Percentiles rank a stretch among this genome's conserved stretches.
These are phyloP conservation scores for Martes martes DNA, from an alignment of 2,113 vertebrate genomes.

Conservation along the genomic window DNA sequence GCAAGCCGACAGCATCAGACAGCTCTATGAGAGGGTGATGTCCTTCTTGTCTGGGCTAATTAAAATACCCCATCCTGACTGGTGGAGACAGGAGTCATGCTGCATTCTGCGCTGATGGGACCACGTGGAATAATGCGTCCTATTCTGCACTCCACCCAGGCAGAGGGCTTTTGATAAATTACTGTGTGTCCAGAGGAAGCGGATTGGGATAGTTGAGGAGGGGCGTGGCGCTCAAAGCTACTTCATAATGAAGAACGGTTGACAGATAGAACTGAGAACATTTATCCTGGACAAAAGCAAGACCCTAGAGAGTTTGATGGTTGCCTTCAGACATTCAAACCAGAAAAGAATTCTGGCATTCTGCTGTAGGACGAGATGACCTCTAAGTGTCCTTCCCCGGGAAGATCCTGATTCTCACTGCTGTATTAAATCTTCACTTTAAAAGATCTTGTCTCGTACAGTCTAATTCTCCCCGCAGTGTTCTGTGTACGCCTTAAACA, in stretches of 20 bases:
- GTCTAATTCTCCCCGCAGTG: background rate
- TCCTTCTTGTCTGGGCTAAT: background rate
- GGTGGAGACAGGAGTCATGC: no score
- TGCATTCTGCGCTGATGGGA: background rate
- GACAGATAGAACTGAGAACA: background rate
- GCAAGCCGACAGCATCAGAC: background rate
- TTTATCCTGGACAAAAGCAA: background rate
- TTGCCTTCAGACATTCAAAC: background rate
- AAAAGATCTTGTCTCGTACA: background rate
- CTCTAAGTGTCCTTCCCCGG: background rate
- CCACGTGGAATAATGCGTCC: no score
- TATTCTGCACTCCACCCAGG: background rate
- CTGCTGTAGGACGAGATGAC: background rate
- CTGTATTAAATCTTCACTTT: background rate
- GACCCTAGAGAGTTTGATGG: background rate
- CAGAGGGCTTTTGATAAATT: background rate
- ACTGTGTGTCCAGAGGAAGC: background rate
- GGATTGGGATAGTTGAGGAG: background rate
- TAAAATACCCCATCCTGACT: background rate
- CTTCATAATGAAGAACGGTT: background rate
- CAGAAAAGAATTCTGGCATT: background rate
- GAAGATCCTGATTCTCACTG: background rate
- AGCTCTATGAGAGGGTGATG: background rate
- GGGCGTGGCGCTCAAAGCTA: background rate
- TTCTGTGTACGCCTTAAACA: background rate